Evolutionary conservation across 1,140 invertebrate species (phyloP), one percentile per base, ranked within the genome.

Genomic region (Drosophila watanabei): DNA sequence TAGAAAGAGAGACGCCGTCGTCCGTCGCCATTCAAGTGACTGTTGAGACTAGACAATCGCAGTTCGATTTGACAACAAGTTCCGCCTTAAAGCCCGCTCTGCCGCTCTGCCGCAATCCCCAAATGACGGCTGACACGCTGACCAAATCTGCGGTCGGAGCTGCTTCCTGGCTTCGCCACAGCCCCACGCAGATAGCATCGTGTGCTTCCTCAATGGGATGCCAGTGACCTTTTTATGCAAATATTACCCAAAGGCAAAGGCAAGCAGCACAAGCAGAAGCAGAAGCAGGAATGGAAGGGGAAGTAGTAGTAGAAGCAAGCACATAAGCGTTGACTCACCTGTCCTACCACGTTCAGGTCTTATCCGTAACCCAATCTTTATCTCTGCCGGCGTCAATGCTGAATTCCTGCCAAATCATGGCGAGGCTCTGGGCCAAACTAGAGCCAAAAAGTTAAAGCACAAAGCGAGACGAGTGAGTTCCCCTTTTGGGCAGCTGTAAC

Each of bases 141-240:
- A 52, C 48, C 63, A 68, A 70, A 68, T 28, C 63, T 63, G 58
- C 20, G 58, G 30, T 13, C 11, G 13, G 7, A 33, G 10, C 57
- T 43, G 11, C 32, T 33, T 18, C 61, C 49, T 57, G 20, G 8
- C 13, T 33, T 45, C 5, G 37, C 20, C 9, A 9, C 4, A 2
- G 18, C 43, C n/a, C 32, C 18, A 24, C 24, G 24, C 24, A 70
- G 33, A 76, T 56, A 62, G 20, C 52, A 49, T 28, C 52, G 71
- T 43, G 39, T 41, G 41, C 46, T 76, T 65, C 70, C 51, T 71
- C 52, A 65, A 64, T 82, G 75, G 39, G 79, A 75, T 89, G 89
- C 85, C 75, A 83, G 80, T 92, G 89, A 92, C 89, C 89, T 79
- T 92, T 84, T 84, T 89, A 92, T 92, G 85, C 78, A 92, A 92